Evolutionary conservation across 2,113 vertebrate species (phyloP).

Genomic region (Epinephelus lanceolatus): DNA sequence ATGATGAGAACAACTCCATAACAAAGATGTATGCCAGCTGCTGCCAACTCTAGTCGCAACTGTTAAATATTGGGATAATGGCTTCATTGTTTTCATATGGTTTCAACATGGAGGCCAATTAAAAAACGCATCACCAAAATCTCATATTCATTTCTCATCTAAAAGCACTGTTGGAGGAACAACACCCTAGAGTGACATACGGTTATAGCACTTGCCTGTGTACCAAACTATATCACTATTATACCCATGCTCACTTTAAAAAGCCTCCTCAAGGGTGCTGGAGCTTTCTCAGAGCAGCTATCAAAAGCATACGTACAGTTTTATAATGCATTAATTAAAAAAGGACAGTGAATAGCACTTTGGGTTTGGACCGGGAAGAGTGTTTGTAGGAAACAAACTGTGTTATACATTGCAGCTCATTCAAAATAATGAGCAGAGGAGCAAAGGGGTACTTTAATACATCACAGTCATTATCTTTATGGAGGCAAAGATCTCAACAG

Average conservation of each 20-base stretch:
- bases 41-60: not conserved
- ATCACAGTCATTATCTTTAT: conserved; percentile 33
- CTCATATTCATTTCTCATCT: conserved; percentile 8
- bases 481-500: conserved; percentile 7
- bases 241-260: conserved; percentile 14
- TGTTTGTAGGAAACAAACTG: not conserved
- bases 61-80: conserved; percentile 8
- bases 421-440: conserved; percentile 12
- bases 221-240: conserved; percentile 12
- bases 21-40: not conserved
- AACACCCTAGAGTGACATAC: conserved; percentile 36
- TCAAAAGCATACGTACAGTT: not conserved
- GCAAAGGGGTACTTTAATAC: not conserved
- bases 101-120: conserved; percentile 4
- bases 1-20: not conserved
- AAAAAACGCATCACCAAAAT: not conserved
- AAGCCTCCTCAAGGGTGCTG: conserved; percentile 10
- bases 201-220: conserved; percentile 16
- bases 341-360: not conserved
- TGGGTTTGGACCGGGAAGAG: not conserved
- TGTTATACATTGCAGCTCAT: not conserved
- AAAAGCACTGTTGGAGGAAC: conserved; percentile 2
- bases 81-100: conserved; percentile 18
- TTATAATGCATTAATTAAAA: conserved; percentile 19
- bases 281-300: not conserved